phyloP scores from a whole-genome alignment of 2,888 invertebrate species.

The Andrena chrysosceles region DNA sequence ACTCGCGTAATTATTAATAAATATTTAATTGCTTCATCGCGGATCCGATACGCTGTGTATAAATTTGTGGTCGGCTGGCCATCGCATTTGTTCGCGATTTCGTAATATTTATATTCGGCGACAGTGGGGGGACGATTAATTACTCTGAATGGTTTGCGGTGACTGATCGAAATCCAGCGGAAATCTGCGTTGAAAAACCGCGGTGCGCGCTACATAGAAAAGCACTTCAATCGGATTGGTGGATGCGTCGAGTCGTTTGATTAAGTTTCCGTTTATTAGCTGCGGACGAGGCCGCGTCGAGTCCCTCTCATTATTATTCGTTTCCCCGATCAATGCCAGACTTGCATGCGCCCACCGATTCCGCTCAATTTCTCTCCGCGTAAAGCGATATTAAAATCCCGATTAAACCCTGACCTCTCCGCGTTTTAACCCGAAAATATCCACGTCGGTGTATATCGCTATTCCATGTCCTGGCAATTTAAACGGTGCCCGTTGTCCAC shows the following conservation, averaged over 20 bases:
- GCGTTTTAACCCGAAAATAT: constrained; percentile 16
- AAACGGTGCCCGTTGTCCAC: neutral
- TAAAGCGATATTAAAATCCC: constrained; percentile 37
- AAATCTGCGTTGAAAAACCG: constrained; percentile 64
- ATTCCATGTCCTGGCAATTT: no score
- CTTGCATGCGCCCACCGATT: constrained; percentile 33
- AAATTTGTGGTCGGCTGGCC: constrained; percentile 34
- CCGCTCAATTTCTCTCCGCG: constrained; percentile 21
- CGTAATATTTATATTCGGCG: constrained; percentile 53
- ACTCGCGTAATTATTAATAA: constrained; percentile 41
- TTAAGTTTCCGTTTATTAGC: constrained; percentile 64
- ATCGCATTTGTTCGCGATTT: constrained; percentile 27
- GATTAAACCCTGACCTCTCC: neutral
- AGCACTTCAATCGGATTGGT: constrained; percentile 75
- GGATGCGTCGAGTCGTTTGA: constrained; percentile 57
- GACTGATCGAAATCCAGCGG: constrained; percentile 50
- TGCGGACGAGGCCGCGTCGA: constrained; percentile 34
- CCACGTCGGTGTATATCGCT: neutral
- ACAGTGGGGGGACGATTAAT: constrained; percentile 50
- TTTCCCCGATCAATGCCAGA: constrained; percentile 38
- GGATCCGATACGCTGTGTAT: neutral
- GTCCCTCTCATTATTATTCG: constrained; percentile 46
- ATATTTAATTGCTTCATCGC: constrained; percentile 39
- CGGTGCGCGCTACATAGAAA: constrained; percentile 72
- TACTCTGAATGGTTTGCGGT: constrained; percentile 46